Evolutionary conservation across 2,113 vertebrate species (phyloP), one percentile per base, ranked within the genome.

Genomic region (Pterocles gutturalis): DNA sequence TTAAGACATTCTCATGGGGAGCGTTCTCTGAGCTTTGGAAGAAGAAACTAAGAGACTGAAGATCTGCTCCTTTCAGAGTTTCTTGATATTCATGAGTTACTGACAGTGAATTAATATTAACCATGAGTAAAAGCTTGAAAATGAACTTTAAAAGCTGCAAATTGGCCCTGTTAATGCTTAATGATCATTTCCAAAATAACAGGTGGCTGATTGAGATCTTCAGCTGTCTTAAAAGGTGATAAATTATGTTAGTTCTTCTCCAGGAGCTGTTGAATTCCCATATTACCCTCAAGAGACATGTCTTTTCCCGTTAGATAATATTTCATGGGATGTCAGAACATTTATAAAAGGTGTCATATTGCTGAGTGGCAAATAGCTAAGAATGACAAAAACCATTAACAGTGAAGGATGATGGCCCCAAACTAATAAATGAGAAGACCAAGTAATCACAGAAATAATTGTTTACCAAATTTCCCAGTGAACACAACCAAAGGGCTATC

Each of bases 151-250:
- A 88, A 95, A 84, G 78, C 93, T 96, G 66, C 14, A 95, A 79
- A 83, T 96, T 95, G 70, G 21, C 54, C 51, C 58, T 90, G 79
- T 66, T 96, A 96, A 91, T 94, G 67, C 57, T 83, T 95, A 94
- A 93, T 91, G 76, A 88, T 93, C 0, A 86, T 96, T 92, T 92
- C 19, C 55, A 71, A 94, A 97, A 92, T 96, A 96, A 95, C 90
- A 97, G 89, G 96, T 93, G 93, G 58, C 79, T 95, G 95, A 85
- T 41, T 91, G 90, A 95, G 76, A 91, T 96, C 73, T 95, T 95
- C 89, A 87, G 43, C 82, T 90, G 55, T 31, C 89, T 96, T 92
- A 89, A 93, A 87, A 89, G 34, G 49, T 94, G 83, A 94, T 77
- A 92, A 91, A 93, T 89, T 49, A 70, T 87, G 28, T 71, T 87